Base-by-base conservation (phyloP, 2,888 invertebrate species). In the Melinaea menophilus region DNA sequence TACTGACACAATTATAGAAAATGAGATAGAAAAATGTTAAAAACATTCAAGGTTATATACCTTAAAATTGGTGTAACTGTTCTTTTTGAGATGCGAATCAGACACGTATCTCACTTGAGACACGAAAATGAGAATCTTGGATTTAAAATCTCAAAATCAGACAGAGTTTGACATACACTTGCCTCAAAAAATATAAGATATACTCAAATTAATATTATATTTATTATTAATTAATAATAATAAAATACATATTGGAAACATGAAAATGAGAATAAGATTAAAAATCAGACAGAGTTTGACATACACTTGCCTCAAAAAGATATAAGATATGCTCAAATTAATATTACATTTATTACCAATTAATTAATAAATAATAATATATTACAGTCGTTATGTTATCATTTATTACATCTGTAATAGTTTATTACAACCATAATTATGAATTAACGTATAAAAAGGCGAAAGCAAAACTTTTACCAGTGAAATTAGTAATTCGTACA, bases 401-500 rank as follows among this genome's bases (percentile, higher is more conserved):
- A 12, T 35, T 56, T 56, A 31, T 56, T 56, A 35, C 37, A 41
- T 41, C 41, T 41, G 41, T 41, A 41, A 41, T 35, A 35, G 31
- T 11, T 35, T 9, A 35, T 37, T 51, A 31, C 31, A 31, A 41
- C 41, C 12, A 11, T 45, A 13, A 55, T 51, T 7, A 9, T 41
- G 4, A 11, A 51, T 51, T 51, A 62, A 62, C 56, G 59, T 55
- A 48, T 62, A 51, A 56, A 66, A 57, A 13, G 55, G 61, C 60
- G 66, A 63, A 66, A 66, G 65, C 62, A 55, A 9, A 5, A 65
- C 61, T 63, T 59, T 63, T 65, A 59, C 61, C 34, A n/a, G 61
- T 59, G 65, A 67, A 65, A 67, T 48, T 63, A 51, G 34, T 48
- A 45, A 51, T 58, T 62, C 55, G 59, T 56, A 58, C 48, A 55